These are phyloP conservation scores for Gymnodraco acuticeps DNA, from an alignment of 2,797 vertebrate species.

Conservation along the genomic window DNA sequence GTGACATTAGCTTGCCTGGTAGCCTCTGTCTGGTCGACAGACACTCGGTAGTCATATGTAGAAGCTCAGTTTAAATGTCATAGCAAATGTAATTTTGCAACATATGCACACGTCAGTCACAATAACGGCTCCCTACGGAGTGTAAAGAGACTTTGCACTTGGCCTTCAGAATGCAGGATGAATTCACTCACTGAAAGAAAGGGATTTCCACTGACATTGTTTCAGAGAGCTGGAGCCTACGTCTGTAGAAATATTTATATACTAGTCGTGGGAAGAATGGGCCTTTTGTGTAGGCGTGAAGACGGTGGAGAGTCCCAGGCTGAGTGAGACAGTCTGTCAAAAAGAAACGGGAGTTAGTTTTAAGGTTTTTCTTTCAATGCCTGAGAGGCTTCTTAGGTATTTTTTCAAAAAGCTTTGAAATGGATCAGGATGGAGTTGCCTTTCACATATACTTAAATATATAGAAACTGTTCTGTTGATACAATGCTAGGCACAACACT, in stretches of 20 bases:
- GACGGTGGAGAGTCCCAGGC: slow-evolving; percentile 56
- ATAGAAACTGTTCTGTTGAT: slow-evolving; percentile 58
- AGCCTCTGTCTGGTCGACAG: slow-evolving; percentile 64
- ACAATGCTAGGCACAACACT: slow-evolving; percentile 59
- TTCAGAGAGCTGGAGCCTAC: slow-evolving; percentile 57
- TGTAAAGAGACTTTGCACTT: slow-evolving; percentile 60
- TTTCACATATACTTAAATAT: slow-evolving; percentile 45
- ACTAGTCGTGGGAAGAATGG: slow-evolving; percentile 68
- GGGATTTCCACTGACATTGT: slow-evolving; percentile 75
- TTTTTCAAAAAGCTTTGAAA: slow-evolving; percentile 67
- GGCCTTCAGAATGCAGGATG: slow-evolving; percentile 61
- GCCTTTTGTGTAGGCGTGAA: slow-evolving; percentile 69
- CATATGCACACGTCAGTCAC: slow-evolving; percentile 85
- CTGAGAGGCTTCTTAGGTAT: slow-evolving; percentile 52
- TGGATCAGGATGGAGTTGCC: slow-evolving; percentile 69
- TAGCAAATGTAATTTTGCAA: slow-evolving; percentile 78
- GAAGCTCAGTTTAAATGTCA: slow-evolving; percentile 83
- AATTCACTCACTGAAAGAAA: slow-evolving; percentile 71
- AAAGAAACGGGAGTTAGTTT: slow-evolving; percentile 57
- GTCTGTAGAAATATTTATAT: slow-evolving; percentile 81
- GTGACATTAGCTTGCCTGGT: slow-evolving; percentile 67
- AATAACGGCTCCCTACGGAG: slow-evolving; percentile 70
- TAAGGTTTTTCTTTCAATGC: slow-evolving; percentile 65
- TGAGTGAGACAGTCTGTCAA: slow-evolving; percentile 58
- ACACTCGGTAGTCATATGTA: slow-evolving; percentile 67